These are phyloP conservation scores for Pteruthius melanotis DNA, from an alignment of 2,113 vertebrate species.

Conservation along the genomic window DNA sequence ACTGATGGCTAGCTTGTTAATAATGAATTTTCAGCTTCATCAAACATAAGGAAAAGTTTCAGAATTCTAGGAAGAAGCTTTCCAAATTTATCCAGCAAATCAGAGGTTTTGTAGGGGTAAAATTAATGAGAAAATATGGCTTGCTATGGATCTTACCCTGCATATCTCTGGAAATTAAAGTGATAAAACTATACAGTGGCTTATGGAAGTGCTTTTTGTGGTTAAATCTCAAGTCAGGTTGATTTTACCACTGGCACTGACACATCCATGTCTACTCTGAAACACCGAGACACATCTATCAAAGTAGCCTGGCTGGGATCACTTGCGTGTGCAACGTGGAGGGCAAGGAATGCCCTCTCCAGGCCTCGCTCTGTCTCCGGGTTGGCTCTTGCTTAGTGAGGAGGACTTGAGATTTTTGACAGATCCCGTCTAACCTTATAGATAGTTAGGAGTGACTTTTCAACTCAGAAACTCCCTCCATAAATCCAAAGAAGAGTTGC, in stretches of 20 bases:
- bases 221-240: background rate
- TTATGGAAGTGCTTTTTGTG: background rate
- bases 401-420: background rate
- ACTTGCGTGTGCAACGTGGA: accelerated
- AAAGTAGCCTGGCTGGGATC: background rate
- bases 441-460: background rate
- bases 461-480: background rate
- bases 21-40: background rate
- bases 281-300: background rate
- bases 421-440: background rate
- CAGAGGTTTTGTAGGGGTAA: background rate
- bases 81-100: background rate
- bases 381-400: background rate
- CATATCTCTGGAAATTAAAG: background rate
- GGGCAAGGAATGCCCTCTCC: background rate
- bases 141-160: background rate
- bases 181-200: background rate
- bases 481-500: background rate
- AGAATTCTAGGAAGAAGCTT: background rate
- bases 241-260: background rate
- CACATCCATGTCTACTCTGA: accelerated
- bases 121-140: background rate
- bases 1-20: background rate
- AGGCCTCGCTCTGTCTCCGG: background rate
- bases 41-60: background rate